phyloP scores from a whole-genome alignment of 2,888 invertebrate genomes.

The Anthrax anthrax region DNA sequence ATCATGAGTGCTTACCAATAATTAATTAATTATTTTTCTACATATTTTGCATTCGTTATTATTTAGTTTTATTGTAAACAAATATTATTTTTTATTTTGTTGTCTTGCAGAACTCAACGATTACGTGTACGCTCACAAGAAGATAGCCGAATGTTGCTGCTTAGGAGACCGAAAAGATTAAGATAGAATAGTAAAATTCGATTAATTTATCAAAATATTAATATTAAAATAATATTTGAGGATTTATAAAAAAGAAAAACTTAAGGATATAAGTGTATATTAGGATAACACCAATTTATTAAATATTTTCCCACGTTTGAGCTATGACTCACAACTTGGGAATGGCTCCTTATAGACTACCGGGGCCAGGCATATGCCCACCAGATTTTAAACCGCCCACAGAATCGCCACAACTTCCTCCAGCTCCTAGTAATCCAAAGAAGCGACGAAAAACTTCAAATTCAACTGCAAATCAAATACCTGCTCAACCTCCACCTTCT shows the following conservation, averaged over 20 bases:
- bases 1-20: too few relatives aligned
- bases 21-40: too few relatives aligned
- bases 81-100: too few relatives aligned
- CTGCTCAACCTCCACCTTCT: slow-evolving; percentile 55
- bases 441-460: slow-evolving; percentile 72
- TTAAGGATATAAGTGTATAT: background rate
- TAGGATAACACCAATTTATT: slow-evolving; percentile 1
- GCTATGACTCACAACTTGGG: slow-evolving; percentile 67
- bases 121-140: slow-evolving; percentile 11
- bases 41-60: too few relatives aligned
- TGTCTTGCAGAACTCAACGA: slow-evolving; percentile 8
- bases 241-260: background rate
- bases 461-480: slow-evolving; percentile 41
- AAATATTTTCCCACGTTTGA: slow-evolving; percentile 1
- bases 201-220: background rate
- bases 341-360: slow-evolving; percentile 67
- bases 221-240: background rate
- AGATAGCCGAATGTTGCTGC: slow-evolving; percentile 12
- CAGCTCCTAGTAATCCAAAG: slow-evolving; percentile 71
- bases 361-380: slow-evolving; percentile 52
- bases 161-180: slow-evolving; percentile 11
- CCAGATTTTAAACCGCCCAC: slow-evolving; percentile 60
- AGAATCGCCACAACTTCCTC: slow-evolving; percentile 54
- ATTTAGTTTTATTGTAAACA: too few relatives aligned
- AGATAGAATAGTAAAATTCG: slow-evolving; percentile 5